Conservation (phyloP, 2,113 vertebrate genomes). For the Monarcha castaneiventris region DNA sequence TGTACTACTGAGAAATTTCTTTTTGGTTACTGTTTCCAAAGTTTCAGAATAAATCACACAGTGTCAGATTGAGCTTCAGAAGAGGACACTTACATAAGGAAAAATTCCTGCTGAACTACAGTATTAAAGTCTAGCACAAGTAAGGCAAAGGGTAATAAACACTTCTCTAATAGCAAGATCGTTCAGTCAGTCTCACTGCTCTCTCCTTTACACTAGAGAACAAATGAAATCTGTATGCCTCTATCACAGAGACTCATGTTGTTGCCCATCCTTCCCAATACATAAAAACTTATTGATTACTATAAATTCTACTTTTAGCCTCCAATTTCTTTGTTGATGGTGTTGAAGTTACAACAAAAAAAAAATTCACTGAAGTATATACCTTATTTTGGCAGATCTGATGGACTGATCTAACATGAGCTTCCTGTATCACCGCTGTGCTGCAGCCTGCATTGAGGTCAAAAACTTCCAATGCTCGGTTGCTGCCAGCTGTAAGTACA, state of each 20-base stretch:
- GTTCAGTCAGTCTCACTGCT: background rate
- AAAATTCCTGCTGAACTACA: background rate
- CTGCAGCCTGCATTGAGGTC: constrained; percentile 82
- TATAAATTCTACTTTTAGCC: background rate
- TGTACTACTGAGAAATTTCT: background rate
- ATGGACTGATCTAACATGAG: constrained; percentile 80
- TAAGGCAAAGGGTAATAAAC: background rate
- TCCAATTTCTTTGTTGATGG: background rate
- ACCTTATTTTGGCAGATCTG: constrained; percentile 90
- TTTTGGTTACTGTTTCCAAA: background rate
- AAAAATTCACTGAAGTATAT: background rate
- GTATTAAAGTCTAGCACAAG: background rate
- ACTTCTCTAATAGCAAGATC: background rate
- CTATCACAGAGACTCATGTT: background rate
- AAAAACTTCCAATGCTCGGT: constrained; percentile 82
- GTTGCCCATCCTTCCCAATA: background rate
- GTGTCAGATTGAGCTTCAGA: background rate
- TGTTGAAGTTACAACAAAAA: background rate
- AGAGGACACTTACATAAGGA: background rate
- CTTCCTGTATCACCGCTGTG: constrained; percentile 72
- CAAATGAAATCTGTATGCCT: background rate
- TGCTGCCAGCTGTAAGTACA: constrained; percentile 78
- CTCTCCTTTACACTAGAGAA: background rate
- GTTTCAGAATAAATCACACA: background rate
- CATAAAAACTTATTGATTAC: background rate